Evolutionary conservation across 2,113 vertebrate species (phyloP).

Genomic region (Drymodes brunneopygia): DNA sequence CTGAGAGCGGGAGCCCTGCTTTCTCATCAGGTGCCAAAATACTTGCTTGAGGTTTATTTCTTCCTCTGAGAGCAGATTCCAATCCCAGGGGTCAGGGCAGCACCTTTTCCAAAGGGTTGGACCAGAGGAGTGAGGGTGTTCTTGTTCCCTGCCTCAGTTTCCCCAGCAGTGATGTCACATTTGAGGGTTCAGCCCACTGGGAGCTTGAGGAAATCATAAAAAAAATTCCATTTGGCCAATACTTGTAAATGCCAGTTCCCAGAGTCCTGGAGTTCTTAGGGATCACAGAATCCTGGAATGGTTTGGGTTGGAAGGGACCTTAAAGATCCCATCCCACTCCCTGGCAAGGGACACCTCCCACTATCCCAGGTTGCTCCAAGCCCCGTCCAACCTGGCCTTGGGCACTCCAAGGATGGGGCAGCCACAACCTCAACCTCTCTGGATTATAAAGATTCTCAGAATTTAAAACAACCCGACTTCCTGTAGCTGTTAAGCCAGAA

Average conservation of each 20-base stretch:
- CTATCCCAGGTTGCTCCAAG: neutral
- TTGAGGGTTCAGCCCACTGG: neutral
- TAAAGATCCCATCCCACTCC: neutral
- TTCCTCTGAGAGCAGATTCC: neutral
- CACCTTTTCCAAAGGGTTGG: neutral
- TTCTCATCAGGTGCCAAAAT: neutral
- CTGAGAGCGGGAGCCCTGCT: neutral
- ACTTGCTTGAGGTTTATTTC: neutral
- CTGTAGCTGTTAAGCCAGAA: neutral
- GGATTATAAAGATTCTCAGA: neutral
- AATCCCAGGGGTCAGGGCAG: neutral
- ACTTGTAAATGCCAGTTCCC: neutral
- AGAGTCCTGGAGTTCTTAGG: neutral
- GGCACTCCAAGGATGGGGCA: neutral
- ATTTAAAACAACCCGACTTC: neutral
- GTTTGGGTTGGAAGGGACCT: neutral
- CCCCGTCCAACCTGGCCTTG: accelerated
- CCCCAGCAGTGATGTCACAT: neutral
- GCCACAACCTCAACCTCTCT: neutral
- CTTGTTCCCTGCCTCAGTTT: neutral
- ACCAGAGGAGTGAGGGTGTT: accelerated
- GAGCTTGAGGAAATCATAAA: neutral
- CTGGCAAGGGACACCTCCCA: neutral
- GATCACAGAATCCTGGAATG: neutral
- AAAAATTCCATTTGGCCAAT: neutral